phyloP scores from a whole-genome alignment of 2,888 invertebrate species.

The Bembecia ichneumoniformis region DNA sequence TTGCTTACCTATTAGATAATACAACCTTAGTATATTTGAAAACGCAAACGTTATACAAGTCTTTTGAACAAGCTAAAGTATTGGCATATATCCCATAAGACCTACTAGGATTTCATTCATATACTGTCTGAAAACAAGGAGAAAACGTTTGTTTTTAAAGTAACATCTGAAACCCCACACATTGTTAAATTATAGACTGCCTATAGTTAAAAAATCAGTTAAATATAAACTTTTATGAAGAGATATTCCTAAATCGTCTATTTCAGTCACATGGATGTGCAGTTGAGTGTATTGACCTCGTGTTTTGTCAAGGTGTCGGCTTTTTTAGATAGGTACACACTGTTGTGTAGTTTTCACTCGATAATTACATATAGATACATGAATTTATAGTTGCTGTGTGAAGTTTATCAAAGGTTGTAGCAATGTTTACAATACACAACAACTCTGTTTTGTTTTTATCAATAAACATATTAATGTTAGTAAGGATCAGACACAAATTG shows the following conservation, averaged over 20 bases:
- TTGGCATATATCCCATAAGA: too few relatives aligned
- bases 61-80: too few relatives aligned
- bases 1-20: constrained; percentile 1
- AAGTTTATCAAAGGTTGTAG: neutral
- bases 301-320: constrained; percentile 73
- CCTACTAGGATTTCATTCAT: neutral
- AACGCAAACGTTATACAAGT: too few relatives aligned
- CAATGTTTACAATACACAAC: neutral
- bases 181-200: neutral
- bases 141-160: constrained; percentile 1
- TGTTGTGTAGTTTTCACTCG: constrained; percentile 55
- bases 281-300: constrained; percentile 70
- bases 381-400: neutral
- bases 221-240: too few relatives aligned
- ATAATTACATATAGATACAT: constrained; percentile 24
- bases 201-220: neutral
- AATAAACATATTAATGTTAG: too few relatives aligned
- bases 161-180: neutral
- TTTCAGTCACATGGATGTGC: constrained; percentile 60
- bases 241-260: neutral
- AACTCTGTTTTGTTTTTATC: too few relatives aligned
- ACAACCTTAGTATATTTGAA: neutral
- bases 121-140: neutral
- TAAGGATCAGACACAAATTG: neutral
- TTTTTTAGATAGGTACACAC: constrained; percentile 68